Conservation (phyloP, 2,797 vertebrate genomes). For the Etheostoma nigrum region DNA sequence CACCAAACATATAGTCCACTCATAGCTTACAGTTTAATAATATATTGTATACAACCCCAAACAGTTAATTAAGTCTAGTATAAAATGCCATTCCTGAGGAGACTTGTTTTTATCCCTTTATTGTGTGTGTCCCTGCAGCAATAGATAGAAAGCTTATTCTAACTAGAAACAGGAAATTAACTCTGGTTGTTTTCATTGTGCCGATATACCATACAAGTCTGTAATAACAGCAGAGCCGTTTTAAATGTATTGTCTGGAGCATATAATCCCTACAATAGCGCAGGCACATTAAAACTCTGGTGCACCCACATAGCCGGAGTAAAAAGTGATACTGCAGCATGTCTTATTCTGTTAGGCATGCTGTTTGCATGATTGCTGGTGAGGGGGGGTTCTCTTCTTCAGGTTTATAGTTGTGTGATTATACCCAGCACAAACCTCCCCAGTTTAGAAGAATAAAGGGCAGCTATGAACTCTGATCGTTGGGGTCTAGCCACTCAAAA, state of each 20-base stretch:
- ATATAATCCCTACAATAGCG: conserved; percentile 33
- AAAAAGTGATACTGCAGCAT: conserved; percentile 56
- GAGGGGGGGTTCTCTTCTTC: conserved; percentile 18
- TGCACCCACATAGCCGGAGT: conserved; percentile 37
- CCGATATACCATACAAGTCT: conserved; percentile 34
- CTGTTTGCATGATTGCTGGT: conserved; percentile 32
- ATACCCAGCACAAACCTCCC: conserved; percentile 39
- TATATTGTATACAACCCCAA: not conserved
- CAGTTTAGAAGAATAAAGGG: conserved; percentile 46
- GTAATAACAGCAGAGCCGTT: conserved; percentile 49
- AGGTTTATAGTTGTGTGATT: conserved; percentile 59
- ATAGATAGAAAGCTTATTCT: conserved; percentile 45
- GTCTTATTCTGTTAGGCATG: conserved; percentile 70
- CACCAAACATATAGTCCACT: not conserved
- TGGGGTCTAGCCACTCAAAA: conserved; percentile 30
- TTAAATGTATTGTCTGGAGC: conserved; percentile 32
- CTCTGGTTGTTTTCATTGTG: conserved; percentile 51
- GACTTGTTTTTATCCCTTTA: conserved; percentile 19
- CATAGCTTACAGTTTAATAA: conserved; percentile 9
- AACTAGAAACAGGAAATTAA: conserved; percentile 70
- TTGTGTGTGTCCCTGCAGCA: conserved; percentile 37
- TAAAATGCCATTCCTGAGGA: conserved; percentile 1
- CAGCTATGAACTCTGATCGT: conserved; percentile 53
- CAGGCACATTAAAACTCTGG: conserved; percentile 21
- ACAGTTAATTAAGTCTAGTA: conserved; percentile 21